These are phyloP conservation scores for Sterna hirundo DNA, from an alignment of 2,113 vertebrate species.

Conservation along the genomic window DNA sequence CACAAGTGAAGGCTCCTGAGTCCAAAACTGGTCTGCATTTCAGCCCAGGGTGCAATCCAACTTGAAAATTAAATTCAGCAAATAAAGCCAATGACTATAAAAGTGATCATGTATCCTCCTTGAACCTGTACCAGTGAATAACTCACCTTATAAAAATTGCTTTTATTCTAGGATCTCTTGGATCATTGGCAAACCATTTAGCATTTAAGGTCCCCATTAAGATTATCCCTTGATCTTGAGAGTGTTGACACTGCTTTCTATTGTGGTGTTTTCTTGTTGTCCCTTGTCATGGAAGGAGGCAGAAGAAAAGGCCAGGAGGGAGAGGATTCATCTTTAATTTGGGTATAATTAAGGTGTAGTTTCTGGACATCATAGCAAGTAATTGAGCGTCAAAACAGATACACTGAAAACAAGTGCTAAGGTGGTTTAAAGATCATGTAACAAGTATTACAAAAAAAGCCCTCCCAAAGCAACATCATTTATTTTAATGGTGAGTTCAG, in stretches of 20 bases:
- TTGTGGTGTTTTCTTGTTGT: background rate
- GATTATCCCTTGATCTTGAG: background rate
- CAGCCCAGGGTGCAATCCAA: background rate
- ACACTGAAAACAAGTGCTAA: background rate
- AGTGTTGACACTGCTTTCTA: background rate
- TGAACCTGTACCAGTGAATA: background rate
- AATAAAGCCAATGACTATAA: background rate
- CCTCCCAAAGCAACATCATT: background rate
- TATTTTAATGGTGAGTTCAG: background rate
- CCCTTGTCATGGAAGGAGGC: background rate
- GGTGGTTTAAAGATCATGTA: background rate
- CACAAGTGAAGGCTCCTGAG: background rate
- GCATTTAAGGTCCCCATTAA: background rate
- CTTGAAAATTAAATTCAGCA: background rate
- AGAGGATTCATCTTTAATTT: background rate
- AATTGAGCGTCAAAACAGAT: background rate
- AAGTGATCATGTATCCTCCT: background rate
- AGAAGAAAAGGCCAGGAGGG: background rate
- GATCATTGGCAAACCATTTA: background rate
- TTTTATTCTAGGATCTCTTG: background rate
- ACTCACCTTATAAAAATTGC: background rate
- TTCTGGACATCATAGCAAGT: background rate
- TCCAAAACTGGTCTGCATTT: background rate
- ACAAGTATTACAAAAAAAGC: background rate
- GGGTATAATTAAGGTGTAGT: background rate